phyloP scores from a whole-genome alignment of 2,113 vertebrate genomes.

The Craseonycteris thonglongyai region DNA sequence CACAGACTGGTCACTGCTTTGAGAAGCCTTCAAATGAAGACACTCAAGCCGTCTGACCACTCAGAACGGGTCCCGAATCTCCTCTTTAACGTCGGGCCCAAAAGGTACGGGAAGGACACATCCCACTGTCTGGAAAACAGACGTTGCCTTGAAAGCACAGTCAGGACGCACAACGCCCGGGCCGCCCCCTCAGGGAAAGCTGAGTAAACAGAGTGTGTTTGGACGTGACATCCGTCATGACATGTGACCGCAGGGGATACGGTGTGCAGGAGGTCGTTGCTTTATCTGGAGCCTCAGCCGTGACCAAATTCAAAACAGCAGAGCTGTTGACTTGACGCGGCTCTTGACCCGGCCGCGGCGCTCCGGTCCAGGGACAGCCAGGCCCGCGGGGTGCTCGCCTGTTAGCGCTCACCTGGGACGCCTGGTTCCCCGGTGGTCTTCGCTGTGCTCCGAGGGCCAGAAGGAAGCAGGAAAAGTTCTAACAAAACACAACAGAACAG shows the following conservation, averaged over 20 bases:
- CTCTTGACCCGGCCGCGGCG: slow-evolving; percentile 79
- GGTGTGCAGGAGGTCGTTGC: slow-evolving; percentile 81
- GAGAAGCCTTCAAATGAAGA: not conserved
- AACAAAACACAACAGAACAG: not conserved
- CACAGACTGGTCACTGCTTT: not conserved
- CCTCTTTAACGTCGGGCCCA: slow-evolving; percentile 54
- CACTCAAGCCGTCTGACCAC: slow-evolving; percentile 19
- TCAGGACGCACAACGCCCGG: too few species aligned
- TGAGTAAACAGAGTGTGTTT: slow-evolving; percentile 85
- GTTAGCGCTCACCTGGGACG: too few species aligned
- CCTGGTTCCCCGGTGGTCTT: slow-evolving; percentile 67
- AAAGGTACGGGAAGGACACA: slow-evolving; percentile 70
- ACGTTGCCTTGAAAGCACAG: too few species aligned
- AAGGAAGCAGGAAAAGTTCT: slow-evolving; percentile 66
- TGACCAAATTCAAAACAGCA: slow-evolving; percentile 85
- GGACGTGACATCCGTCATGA: slow-evolving; percentile 85
- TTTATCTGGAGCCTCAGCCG: slow-evolving; percentile 83
- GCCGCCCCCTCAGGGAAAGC: too few species aligned
- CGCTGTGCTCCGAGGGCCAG: slow-evolving; percentile 72
- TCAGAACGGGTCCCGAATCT: not conserved
- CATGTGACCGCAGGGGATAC: slow-evolving; percentile 81
- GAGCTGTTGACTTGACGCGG: slow-evolving; percentile 84
- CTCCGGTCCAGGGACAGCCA: too few species aligned
- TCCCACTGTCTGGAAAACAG: slow-evolving; percentile 63
- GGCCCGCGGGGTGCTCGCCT: too few species aligned